phyloP scores from a whole-genome alignment of 2,113 vertebrate species.

The Mus pahari region DNA sequence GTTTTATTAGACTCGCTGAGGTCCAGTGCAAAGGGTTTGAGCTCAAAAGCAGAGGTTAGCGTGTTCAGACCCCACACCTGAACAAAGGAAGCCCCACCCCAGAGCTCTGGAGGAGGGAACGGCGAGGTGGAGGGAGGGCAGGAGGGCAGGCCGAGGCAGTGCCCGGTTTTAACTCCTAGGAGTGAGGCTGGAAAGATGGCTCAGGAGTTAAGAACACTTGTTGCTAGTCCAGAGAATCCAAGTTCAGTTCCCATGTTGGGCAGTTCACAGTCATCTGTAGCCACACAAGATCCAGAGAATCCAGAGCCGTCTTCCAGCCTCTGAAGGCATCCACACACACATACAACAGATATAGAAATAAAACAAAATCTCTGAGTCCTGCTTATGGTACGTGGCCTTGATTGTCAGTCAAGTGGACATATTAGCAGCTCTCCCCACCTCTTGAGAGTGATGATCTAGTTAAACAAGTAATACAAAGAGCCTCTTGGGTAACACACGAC shows the following conservation, averaged over 20 bases:
- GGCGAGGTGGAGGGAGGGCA: not conserved
- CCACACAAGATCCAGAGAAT: not conserved
- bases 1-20: slow-evolving; percentile 11
- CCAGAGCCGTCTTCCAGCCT: no score
- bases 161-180: slow-evolving; percentile 23
- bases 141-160: not conserved
- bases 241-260: not conserved
- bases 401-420: slow-evolving; percentile 60
- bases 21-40: not conserved
- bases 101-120: not conserved
- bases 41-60: not conserved
- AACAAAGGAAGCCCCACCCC: not conserved
- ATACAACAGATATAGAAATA: not conserved
- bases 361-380: not conserved
- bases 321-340: not conserved
- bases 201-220: not conserved
- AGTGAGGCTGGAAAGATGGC: not conserved
- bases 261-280: not conserved
- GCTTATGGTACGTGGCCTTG: not conserved
- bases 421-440: not conserved
- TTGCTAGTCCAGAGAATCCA: not conserved
- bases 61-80: not conserved
- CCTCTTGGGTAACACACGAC: not conserved
- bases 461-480: not conserved
- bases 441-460: not conserved